These are phyloP conservation scores for Acromyrmex charruanus DNA, from an alignment of 1,140 invertebrate genomes.

Conservation along the genomic window DNA sequence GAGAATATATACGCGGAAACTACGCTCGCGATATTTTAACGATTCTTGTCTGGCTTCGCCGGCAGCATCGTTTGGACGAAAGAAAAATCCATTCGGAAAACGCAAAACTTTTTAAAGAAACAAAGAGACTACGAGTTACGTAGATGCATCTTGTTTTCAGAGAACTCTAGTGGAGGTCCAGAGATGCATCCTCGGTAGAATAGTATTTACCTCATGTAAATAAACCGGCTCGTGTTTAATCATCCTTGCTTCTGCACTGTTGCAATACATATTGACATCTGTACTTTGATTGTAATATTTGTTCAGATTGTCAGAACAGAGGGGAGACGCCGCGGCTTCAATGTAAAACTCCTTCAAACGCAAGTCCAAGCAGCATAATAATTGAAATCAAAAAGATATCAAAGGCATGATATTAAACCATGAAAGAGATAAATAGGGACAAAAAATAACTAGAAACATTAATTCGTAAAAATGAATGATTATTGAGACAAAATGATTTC, in stretches of 20 bases:
- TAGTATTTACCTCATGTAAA: constrained; percentile 58
- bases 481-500: constrained; percentile 58
- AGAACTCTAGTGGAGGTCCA: neutral
- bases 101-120: constrained; percentile 59
- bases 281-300: constrained; percentile 57
- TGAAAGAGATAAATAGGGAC: neutral
- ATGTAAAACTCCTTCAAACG: constrained; percentile 23
- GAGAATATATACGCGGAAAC: constrained; percentile 14
- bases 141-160: constrained; percentile 51
- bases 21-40: constrained; percentile 59
- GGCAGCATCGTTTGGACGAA: constrained; percentile 34
- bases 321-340: neutral
- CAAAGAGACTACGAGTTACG: constrained; percentile 24
- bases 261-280: constrained; percentile 58
- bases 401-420: neutral
- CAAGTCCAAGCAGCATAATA: neutral
- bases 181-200: constrained; percentile 15
- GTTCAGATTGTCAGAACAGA: constrained; percentile 26
- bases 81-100: constrained; percentile 56
- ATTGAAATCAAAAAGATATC: neutral
- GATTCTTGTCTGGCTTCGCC: constrained; percentile 30
- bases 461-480: constrained; percentile 35
- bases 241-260: constrained; percentile 58
- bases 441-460: constrained; percentile 1
- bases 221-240: constrained; percentile 65